A percentile compares a stretch with the other conserved stretches of the same genome.
phyloP scores from a whole-genome alignment of 1,140 invertebrate genomes.

The Mercenaria mercenaria region DNA sequence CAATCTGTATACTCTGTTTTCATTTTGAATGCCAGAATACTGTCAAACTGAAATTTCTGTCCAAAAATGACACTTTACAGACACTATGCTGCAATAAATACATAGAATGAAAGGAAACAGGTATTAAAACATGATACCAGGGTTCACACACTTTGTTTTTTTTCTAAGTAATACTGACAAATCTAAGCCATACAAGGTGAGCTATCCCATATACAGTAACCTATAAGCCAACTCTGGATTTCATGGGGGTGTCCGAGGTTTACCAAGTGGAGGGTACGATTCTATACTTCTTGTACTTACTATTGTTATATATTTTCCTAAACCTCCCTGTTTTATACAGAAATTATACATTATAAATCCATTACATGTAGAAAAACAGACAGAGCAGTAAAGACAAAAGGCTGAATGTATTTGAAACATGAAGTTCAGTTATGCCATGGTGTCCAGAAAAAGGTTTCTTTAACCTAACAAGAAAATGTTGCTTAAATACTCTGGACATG shows the following conservation, averaged over 20 bases:
- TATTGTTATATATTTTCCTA: slow-evolving; percentile 58
- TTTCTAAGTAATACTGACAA: slow-evolving; percentile 5
- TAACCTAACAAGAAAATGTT: too few relatives aligned
- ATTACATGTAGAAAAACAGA: neutral
- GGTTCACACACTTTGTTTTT: neutral
- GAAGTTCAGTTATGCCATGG: too few relatives aligned
- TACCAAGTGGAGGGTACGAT: neutral
- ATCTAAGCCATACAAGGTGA: neutral
- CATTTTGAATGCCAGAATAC: too few relatives aligned
- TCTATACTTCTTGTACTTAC: slow-evolving; percentile 44
- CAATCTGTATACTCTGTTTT: too few relatives aligned
- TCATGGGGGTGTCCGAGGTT: neutral
- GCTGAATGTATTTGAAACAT: too few relatives aligned
- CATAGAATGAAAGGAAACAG: too few relatives aligned
- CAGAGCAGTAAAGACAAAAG: too few relatives aligned
- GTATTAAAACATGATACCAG: neutral
- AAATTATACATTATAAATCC: neutral
- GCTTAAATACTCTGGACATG: too few relatives aligned
- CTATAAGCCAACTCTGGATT: neutral
- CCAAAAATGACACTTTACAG: too few relatives aligned
- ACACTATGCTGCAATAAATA: too few relatives aligned
- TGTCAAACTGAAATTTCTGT: too few relatives aligned
- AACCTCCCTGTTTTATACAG: slow-evolving; percentile 42
- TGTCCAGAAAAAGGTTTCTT: too few relatives aligned
- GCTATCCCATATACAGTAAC: neutral